These are phyloP conservation scores for Ophion ventricosus DNA, from an alignment of 2,888 invertebrate genomes.

Conservation along the genomic window DNA sequence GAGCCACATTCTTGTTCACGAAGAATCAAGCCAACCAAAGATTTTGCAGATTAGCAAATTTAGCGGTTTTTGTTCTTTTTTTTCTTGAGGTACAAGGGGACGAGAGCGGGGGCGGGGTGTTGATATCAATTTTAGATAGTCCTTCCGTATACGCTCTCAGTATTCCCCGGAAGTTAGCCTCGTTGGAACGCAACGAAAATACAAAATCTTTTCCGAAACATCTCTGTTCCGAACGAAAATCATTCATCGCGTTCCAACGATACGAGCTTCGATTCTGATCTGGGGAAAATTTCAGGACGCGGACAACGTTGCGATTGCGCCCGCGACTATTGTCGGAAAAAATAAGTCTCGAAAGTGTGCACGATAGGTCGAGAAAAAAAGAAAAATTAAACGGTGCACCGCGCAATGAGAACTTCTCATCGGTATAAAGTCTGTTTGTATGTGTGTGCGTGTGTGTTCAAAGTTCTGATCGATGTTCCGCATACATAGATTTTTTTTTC, in stretches of 20 bases:
- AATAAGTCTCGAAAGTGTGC: background rate
- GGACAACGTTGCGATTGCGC: constrained; percentile 37
- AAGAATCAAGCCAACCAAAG: constrained; percentile 71
- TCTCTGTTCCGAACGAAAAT: background rate
- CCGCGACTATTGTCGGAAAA: background rate
- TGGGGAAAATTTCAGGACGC: constrained; percentile 3
- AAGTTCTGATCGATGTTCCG: constrained; percentile 40
- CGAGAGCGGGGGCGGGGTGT: background rate
- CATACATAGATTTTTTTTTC: too few species aligned
- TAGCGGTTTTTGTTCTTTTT: constrained; percentile 37
- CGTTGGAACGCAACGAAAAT: constrained; percentile 26
- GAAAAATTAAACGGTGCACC: constrained; percentile 20
- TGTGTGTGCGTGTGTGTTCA: constrained; percentile 20
- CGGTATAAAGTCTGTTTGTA: background rate
- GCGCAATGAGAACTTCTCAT: background rate
- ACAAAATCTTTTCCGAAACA: background rate
- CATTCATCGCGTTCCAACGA: background rate
- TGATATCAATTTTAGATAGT: constrained; percentile 13
- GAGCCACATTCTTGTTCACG: constrained; percentile 60
- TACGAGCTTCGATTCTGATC: background rate
- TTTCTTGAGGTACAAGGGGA: background rate
- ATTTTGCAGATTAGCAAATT: constrained; percentile 61
- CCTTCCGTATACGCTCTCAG: constrained; percentile 43
- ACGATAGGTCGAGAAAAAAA: background rate
- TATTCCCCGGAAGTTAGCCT: background rate